These are phyloP conservation scores for Fulica atra DNA, from an alignment of 2,113 vertebrate genomes.

Conservation along the genomic window DNA sequence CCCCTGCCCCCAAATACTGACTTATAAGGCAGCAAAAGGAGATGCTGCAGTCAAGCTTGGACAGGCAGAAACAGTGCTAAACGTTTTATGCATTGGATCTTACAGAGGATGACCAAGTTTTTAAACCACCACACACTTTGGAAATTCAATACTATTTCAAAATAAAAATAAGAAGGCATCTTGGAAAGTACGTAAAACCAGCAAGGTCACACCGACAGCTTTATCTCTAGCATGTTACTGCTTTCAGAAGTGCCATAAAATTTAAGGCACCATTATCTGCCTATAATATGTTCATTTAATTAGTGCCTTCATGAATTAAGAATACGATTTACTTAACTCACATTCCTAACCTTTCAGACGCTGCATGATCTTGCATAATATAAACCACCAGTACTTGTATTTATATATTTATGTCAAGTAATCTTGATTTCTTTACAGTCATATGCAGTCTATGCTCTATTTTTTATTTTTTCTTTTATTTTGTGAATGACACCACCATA, in stretches of 20 bases:
- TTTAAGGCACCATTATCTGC: background rate
- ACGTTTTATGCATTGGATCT: background rate
- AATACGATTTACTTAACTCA: background rate
- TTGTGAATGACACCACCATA: background rate
- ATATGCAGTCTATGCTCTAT: background rate
- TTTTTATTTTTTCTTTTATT: background rate
- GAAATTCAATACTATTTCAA: background rate
- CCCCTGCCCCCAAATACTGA: background rate
- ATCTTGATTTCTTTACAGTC: background rate
- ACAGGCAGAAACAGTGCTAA: background rate
- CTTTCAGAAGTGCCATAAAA: background rate
- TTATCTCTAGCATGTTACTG: background rate
- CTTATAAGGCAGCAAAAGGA: background rate
- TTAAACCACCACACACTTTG: background rate
- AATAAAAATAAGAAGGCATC: background rate
- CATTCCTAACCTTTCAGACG: background rate
- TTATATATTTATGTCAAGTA: background rate
- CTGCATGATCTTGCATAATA: background rate
- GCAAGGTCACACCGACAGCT: background rate
- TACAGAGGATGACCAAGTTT: background rate
- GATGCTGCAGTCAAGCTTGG: background rate
- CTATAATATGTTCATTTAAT: background rate
- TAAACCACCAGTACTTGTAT: background rate
- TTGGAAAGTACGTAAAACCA: background rate
- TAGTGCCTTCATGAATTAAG: background rate